A percentile compares a stretch with the other conserved stretches of the same genome.
phyloP scores from a whole-genome alignment of 2,797 vertebrate species.

The Philypnodon macrostomus region DNA sequence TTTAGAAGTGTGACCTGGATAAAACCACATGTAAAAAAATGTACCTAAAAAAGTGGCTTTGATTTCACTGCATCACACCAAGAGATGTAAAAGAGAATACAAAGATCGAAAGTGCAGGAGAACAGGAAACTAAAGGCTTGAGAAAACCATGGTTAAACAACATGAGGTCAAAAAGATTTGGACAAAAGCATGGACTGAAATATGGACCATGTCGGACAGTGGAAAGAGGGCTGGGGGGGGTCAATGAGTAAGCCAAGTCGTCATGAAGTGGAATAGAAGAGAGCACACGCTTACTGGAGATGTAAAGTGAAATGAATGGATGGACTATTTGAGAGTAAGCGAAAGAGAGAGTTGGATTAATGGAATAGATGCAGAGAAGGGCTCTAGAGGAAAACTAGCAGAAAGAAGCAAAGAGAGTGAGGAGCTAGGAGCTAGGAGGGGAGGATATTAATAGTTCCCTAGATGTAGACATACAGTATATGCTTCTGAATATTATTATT shows the following conservation, averaged over 20 bases:
- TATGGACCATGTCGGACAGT: constrained; percentile 28
- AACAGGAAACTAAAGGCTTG: constrained; percentile 20
- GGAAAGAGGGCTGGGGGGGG: constrained; percentile 16
- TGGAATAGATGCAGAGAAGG: constrained; percentile 68
- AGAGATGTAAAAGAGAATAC: constrained; percentile 3
- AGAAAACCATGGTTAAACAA: constrained; percentile 53
- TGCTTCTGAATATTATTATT: too few relatives aligned
- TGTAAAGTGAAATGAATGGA: constrained; percentile 64
- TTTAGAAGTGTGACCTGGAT: constrained; percentile 46
- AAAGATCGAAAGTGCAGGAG: background rate
- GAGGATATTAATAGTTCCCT: constrained; percentile 74
- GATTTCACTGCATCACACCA: constrained; percentile 37
- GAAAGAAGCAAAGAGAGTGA: constrained; percentile 43
- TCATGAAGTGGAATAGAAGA: constrained; percentile 56
- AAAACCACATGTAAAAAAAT: constrained; percentile 35
- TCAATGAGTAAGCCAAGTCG: constrained; percentile 40
- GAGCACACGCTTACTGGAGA: constrained; percentile 41
- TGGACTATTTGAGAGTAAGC: constrained; percentile 43
- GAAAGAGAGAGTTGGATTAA: constrained; percentile 65
- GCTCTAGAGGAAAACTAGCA: constrained; percentile 57
- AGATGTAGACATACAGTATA: too few relatives aligned
- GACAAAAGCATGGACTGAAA: constrained; percentile 32
- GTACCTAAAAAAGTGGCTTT: constrained; percentile 45
- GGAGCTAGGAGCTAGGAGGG: constrained; percentile 53
- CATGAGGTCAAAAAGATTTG: constrained; percentile 31